A percentile compares a stretch with the other conserved stretches of the same genome.
These are phyloP conservation scores for Turnix velox DNA, from an alignment of 2,113 vertebrate genomes.

Conservation along the genomic window DNA sequence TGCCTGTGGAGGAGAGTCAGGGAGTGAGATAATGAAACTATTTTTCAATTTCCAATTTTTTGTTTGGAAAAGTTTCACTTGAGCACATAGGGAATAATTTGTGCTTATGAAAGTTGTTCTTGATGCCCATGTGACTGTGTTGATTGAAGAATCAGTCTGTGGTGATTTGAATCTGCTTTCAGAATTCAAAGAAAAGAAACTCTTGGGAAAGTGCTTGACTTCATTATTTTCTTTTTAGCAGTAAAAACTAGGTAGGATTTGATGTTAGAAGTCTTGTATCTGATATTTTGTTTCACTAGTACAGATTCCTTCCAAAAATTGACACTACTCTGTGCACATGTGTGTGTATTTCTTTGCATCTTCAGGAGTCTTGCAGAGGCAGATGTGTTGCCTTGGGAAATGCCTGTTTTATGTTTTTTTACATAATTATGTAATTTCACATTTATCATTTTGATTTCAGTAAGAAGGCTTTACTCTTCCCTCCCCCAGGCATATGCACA, in stretches of 20 bases:
- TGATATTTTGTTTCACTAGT: no score
- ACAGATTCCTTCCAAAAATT: no score
- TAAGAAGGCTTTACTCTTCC: neutral
- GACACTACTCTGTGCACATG: neutral
- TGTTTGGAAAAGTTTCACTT: neutral
- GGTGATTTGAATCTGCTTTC: neutral
- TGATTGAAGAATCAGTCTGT: neutral
- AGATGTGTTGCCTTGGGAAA: slow-evolving; percentile 39
- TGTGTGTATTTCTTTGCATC: slow-evolving; percentile 41
- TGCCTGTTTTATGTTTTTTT: slow-evolving; percentile 1
- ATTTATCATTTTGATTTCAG: neutral
- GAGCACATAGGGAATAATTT: neutral
- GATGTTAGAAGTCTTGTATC: neutral
- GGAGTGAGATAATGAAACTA: neutral
- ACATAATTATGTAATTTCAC: neutral
- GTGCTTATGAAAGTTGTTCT: neutral
- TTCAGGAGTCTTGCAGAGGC: slow-evolving; percentile 12
- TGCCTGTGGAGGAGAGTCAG: neutral
- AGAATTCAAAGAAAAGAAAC: neutral
- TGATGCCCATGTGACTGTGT: neutral
- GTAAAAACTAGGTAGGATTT: neutral
- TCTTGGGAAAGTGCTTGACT: neutral
- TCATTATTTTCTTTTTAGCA: neutral
- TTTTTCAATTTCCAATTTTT: neutral
- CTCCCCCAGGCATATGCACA: neutral